Conservation (phyloP, 2,888 invertebrate genomes). For the Mythimna ferrago region DNA sequence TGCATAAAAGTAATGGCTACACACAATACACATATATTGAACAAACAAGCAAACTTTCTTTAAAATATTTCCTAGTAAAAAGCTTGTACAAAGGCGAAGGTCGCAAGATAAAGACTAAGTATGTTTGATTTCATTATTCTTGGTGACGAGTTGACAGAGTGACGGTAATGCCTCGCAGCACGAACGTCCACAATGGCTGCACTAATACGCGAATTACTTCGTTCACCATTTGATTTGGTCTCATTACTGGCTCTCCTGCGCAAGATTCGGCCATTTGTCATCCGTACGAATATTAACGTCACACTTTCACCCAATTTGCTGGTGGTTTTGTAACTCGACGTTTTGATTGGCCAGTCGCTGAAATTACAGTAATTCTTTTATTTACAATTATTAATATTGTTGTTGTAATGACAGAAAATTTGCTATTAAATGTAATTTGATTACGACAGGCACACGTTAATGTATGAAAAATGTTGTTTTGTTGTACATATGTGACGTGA, state of each 20-base stretch:
- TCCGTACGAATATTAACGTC: slow-evolving; percentile 85
- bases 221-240: slow-evolving; percentile 80
- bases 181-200: slow-evolving; percentile 72
- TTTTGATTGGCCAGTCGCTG: slow-evolving; percentile 76
- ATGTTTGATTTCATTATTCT: slow-evolving; percentile 55
- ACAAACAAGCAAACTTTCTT: slow-evolving; percentile 10
- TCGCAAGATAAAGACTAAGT: slow-evolving; percentile 43
- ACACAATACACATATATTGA: not conserved
- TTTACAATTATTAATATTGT: slow-evolving; percentile 72
- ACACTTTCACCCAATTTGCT: slow-evolving; percentile 88
- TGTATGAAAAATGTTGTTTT: slow-evolving; percentile 55
- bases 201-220: slow-evolving; percentile 82
- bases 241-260: slow-evolving; percentile 76
- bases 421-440: slow-evolving; percentile 67
- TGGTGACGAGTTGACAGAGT: slow-evolving; percentile 48
- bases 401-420: slow-evolving; percentile 68
- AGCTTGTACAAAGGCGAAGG: slow-evolving; percentile 30
- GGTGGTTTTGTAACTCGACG: slow-evolving; percentile 81
- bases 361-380: slow-evolving; percentile 78
- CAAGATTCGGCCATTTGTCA: slow-evolving; percentile 87
- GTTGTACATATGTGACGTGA: slow-evolving; percentile 28
- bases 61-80: slow-evolving; percentile 13
- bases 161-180: slow-evolving; percentile 71
- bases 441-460: slow-evolving; percentile 60
- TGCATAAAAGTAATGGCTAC: slow-evolving; percentile 13